Percentiles rank a stretch among this genome's conserved stretches.
Evolutionary conservation across 2,888 invertebrate genomes (phyloP).

Genomic region (Taenaris catops): DNA sequence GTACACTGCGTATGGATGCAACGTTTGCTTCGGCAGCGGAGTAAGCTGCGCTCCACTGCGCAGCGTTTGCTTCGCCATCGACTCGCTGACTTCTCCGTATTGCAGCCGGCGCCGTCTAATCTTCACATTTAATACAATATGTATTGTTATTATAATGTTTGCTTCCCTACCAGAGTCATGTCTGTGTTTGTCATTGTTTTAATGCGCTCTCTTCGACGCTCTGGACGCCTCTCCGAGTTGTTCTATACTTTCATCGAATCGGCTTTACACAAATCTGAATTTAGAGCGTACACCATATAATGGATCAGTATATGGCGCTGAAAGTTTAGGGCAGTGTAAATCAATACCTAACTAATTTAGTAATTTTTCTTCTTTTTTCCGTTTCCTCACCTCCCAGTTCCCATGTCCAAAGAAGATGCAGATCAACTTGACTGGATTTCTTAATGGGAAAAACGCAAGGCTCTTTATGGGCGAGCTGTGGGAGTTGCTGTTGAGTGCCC

Average conservation of each 20-base stretch:
- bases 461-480: slow-evolving; percentile 99
- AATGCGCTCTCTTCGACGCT: slow-evolving; percentile 29
- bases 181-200: slow-evolving; percentile 26
- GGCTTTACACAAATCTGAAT: slow-evolving; percentile 6
- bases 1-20: slow-evolving; percentile 13
- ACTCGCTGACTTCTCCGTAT: slow-evolving; percentile 25
- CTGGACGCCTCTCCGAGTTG: slow-evolving; percentile 55
- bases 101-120: slow-evolving; percentile 31
- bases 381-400: slow-evolving; percentile 81
- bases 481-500: slow-evolving; percentile 96
- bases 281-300: slow-evolving; percentile 1
- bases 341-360: slow-evolving; percentile 39
- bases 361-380: slow-evolving; percentile 60
- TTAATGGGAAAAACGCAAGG: slow-evolving; percentile 98
- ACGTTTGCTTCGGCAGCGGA: slow-evolving; percentile 31
- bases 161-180: slow-evolving; percentile 73
- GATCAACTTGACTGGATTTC: slow-evolving; percentile 99
- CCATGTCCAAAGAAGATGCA: slow-evolving; percentile 99
- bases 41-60: slow-evolving; percentile 24
- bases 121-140: slow-evolving; percentile 42
- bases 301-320: slow-evolving; percentile 7
- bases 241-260: slow-evolving; percentile 22
- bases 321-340: slow-evolving; percentile 1
- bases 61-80: slow-evolving; percentile 21
- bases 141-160: slow-evolving; percentile 35